Base-by-base conservation (phyloP, 2,113 vertebrate species). In the Cairina moschata region DNA sequence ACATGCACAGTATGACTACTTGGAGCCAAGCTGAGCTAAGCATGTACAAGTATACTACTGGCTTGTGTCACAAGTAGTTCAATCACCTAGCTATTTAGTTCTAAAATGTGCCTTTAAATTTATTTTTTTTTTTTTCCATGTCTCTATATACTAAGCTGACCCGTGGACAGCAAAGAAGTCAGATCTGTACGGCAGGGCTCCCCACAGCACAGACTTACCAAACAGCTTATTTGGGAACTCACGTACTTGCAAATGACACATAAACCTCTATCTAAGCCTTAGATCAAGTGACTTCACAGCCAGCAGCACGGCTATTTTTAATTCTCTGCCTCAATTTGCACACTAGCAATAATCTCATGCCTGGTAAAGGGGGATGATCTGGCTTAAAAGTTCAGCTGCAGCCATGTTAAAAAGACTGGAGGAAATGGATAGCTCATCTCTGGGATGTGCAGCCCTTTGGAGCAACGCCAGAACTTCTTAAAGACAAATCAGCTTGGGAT, bases 301-400 rank as follows among this genome's bases (percentile, higher is more conserved):
- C 62, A 68, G 34, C 34, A 13, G 48, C 48, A 62, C 1, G 36
- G 62, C 52, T 96, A 63, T 92, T 96, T 95, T 88, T 84, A 93
- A 83, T 81, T 87, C 73, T 84, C 56, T 36, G 32, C 78, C 48
- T 95, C 55, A 42, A 86, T 97, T 96, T 86, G 67, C 63, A 81
- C 96, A 77, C 34, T 73, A 90, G 56, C 38, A 95, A 90, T 96
- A 96, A 93, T 96, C 91, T 93, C 86, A 96, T 92, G 88, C 38
- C 65, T 55, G 74, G 62, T 52, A 91, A 96, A 96, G 97, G 97
- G 93, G 93, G 97, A 98, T 98, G 96, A 98, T 97, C 96, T 97
- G 97, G 97, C 95, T 98, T 98, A 98, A 98, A 96, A 96, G 92
- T 96, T 97, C 91, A 94, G 95, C 95, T 95, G 87, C 81, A 87